Evolutionary conservation across 1,140 invertebrate species (phyloP).

Genomic region (Zophobas morio): DNA sequence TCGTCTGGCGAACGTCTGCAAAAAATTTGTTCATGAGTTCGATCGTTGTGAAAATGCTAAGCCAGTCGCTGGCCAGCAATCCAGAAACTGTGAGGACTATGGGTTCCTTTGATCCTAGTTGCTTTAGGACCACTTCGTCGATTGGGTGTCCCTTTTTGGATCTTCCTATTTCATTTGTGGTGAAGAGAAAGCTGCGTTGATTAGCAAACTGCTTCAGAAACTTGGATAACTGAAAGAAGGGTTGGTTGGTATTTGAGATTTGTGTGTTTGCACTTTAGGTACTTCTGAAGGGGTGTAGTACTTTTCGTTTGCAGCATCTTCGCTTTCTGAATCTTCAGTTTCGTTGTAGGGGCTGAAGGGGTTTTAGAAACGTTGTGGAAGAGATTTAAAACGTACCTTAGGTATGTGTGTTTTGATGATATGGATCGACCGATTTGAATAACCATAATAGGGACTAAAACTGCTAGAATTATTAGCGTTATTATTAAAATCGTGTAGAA

Average conservation of each 20-base stretch:
- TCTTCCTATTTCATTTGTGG: not conserved
- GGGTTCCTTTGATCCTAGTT: not conserved
- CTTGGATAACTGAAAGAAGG: not conserved
- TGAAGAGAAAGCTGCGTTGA: not conserved
- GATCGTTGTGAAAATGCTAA: not conserved
- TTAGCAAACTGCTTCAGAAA: not conserved
- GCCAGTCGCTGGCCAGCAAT: conserved; percentile 16
- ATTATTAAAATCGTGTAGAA: not conserved
- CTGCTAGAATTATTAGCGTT: not conserved
- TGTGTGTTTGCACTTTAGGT: too few relatives aligned
- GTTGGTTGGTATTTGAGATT: too few relatives aligned
- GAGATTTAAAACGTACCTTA: too few relatives aligned
- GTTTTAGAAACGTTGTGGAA: conserved; percentile 8
- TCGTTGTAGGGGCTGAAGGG: conserved; percentile 43
- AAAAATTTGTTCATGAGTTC: conserved; percentile 4
- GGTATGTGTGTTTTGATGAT: too few relatives aligned
- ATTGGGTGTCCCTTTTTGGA: not conserved
- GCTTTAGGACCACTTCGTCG: not conserved
- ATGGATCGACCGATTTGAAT: not conserved
- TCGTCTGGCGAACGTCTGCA: not conserved
- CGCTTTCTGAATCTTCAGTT: too few relatives aligned
- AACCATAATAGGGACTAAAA: not conserved
- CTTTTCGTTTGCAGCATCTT: too few relatives aligned
- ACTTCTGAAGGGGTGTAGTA: too few relatives aligned
- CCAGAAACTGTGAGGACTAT: conserved; percentile 9